phyloP scores from a whole-genome alignment of 2,888 invertebrate species.

The Ormyrus pomaceus region DNA sequence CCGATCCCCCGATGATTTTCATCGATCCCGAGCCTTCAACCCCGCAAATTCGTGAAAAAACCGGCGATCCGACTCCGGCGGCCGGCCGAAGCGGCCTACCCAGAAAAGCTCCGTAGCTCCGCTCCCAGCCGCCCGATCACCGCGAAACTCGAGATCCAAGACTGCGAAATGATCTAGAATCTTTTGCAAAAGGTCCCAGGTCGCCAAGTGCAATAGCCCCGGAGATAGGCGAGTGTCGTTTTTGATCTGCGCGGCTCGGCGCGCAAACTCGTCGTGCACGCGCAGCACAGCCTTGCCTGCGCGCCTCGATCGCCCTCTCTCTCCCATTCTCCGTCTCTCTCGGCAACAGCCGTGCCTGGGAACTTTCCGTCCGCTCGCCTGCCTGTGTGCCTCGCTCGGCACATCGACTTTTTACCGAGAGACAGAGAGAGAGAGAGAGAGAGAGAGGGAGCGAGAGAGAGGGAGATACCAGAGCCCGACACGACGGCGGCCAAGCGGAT shows the following conservation, averaged over 20 bases:
- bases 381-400: slow-evolving; percentile 22
- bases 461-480: slow-evolving; percentile 27
- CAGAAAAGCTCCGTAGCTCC: slow-evolving; percentile 41
- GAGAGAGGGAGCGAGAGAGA: slow-evolving; percentile 25
- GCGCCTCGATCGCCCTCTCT: slow-evolving; percentile 71
- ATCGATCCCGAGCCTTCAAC: background rate
- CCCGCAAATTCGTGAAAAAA: slow-evolving; percentile 10
- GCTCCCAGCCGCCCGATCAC: background rate
- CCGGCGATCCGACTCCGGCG: no score
- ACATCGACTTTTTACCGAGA: slow-evolving; percentile 55
- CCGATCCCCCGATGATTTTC: background rate
- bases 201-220: slow-evolving; percentile 52
- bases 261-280: slow-evolving; percentile 57
- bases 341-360: slow-evolving; percentile 64
- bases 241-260: slow-evolving; percentile 64
- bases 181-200: slow-evolving; percentile 58
- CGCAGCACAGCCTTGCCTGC: slow-evolving; percentile 61
- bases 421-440: slow-evolving; percentile 21
- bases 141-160: slow-evolving; percentile 51
- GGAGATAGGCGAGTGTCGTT: slow-evolving; percentile 64
- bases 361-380: slow-evolving; percentile 67
- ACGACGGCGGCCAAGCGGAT: slow-evolving; percentile 51
- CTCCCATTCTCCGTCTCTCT: slow-evolving; percentile 44
- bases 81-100: background rate
- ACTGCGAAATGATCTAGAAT: slow-evolving; percentile 69